Evolutionary conservation across 2,113 vertebrate species (phyloP).

Genomic region (Stigmatopora nigra): DNA sequence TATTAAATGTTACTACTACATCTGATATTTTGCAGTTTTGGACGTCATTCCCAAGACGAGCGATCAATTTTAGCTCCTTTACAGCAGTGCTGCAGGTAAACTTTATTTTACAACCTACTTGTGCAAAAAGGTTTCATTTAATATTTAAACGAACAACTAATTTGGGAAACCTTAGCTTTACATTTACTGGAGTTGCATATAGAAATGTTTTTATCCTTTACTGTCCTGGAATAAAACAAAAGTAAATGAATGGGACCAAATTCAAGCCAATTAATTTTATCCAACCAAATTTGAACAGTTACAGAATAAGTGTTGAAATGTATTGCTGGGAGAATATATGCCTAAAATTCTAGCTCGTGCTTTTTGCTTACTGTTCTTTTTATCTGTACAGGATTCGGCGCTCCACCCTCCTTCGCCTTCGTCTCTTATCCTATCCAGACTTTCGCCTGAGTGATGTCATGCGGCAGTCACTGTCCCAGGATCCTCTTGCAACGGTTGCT

Average conservation of each 20-base stretch:
- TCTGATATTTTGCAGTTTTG: constrained; percentile 73
- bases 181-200: not conserved
- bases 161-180: not conserved
- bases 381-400: constrained; percentile 75
- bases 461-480: constrained; percentile 80
- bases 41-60: constrained; percentile 89
- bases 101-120: not conserved
- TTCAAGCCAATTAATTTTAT: not conserved
- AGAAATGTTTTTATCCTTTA: no score
- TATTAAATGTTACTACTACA: not conserved
- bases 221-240: no score
- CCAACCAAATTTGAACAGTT: not conserved
- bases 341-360: not conserved
- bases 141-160: not conserved
- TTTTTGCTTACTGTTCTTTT: fast-evolving
- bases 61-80: constrained; percentile 87
- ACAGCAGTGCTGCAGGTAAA: constrained; percentile 91
- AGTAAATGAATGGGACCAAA: no score
- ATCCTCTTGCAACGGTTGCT: constrained; percentile 76
- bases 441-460: constrained; percentile 81
- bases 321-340: not conserved
- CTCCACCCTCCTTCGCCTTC: constrained; percentile 78
- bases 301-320: not conserved
- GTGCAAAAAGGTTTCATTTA: not conserved
- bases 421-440: constrained; percentile 71